Base-by-base conservation (phyloP, 2,888 invertebrate species). In the Tipula lateralis region DNA sequence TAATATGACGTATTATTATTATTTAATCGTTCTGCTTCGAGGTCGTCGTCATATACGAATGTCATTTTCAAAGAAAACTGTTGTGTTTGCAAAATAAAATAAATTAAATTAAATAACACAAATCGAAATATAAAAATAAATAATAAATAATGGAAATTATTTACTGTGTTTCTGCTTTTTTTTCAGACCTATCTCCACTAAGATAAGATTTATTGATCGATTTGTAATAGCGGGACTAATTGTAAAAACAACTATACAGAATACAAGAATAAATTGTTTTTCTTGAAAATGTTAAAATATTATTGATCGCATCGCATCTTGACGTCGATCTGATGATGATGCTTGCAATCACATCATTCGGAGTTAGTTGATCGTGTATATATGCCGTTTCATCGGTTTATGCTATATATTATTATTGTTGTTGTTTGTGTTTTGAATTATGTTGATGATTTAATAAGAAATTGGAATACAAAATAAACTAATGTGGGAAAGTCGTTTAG, bases 181-280 rank as follows among this genome's bases (percentile, higher is more conserved):
- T n/a, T n/a, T n/a, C n/a, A n/a, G n/a, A n/a, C n/a, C 66, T 24
- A 66, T 66, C 24, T 66, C 24, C 66, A 66, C 66, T 9, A 66
- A 66, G 24, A 7, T 66, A 66, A 66, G 66, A 66, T 66, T 66
- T 66, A 66, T 66, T 24, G 66, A 66, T 66, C 66, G 66, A 66
- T 66, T 66, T 66, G 66, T 66, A 66, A 66, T 66, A 66, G 66
- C 66, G 66, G 66, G 66, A 66, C 66, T 66, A 66, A 66, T 66
- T 66, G 66, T 66, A 66, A 66, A 66, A 66, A 32, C 32, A 32
- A 32, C 32, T 36, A 44, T 24, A 9, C 24, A 1, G 66, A n/a
- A 16, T 24, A 66, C 24, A 50, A 50, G 16, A 50, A 66, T 66
- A 66, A 66, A 66, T 24, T 66, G 24, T n/a, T n/a, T n/a, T 24